Conservation (phyloP, 2,888 invertebrate species). For the Sipunculus nudus region DNA sequence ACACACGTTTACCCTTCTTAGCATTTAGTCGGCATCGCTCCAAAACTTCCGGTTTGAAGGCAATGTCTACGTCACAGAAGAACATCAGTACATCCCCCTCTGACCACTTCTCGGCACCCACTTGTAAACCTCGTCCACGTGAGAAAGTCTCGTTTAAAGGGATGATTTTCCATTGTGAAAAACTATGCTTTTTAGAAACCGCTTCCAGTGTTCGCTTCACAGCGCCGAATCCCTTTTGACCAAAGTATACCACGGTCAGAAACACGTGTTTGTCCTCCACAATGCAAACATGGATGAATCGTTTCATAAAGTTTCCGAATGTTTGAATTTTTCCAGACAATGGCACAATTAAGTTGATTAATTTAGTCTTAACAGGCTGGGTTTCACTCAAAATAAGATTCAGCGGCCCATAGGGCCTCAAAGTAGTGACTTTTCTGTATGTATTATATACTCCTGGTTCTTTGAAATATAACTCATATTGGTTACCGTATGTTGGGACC, state of each 20-base stretch:
- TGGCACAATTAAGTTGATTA: constrained; percentile 79
- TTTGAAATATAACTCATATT: constrained; percentile 79
- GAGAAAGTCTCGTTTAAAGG: constrained; percentile 79
- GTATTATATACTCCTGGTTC: constrained; percentile 30
- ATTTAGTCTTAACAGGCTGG: constrained; percentile 71
- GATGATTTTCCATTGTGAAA: constrained; percentile 73
- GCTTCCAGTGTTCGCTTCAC: constrained; percentile 76
- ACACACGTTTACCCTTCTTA: constrained; percentile 71
- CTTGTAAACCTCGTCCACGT: constrained; percentile 74
- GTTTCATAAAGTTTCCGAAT: constrained; percentile 79
- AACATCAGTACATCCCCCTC: constrained; percentile 76
- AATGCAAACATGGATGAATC: constrained; percentile 76
- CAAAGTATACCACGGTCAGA: constrained; percentile 80
- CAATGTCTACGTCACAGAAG: constrained; percentile 83
- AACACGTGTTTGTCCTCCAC: constrained; percentile 76
- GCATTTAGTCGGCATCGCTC: constrained; percentile 72
- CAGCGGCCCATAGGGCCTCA: constrained; percentile 77
- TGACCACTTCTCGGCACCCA: constrained; percentile 66
- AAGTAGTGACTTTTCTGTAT: constrained; percentile 71
- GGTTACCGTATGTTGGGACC: constrained; percentile 79
- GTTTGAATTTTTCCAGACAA: constrained; percentile 77
- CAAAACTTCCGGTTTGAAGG: constrained; percentile 78
- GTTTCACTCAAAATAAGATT: constrained; percentile 72
- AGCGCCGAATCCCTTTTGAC: constrained; percentile 75
- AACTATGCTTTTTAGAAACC: constrained; percentile 73